Base-by-base conservation (phyloP, 2,113 vertebrate genomes). In the Boulengeromyrus knoepffleri region DNA sequence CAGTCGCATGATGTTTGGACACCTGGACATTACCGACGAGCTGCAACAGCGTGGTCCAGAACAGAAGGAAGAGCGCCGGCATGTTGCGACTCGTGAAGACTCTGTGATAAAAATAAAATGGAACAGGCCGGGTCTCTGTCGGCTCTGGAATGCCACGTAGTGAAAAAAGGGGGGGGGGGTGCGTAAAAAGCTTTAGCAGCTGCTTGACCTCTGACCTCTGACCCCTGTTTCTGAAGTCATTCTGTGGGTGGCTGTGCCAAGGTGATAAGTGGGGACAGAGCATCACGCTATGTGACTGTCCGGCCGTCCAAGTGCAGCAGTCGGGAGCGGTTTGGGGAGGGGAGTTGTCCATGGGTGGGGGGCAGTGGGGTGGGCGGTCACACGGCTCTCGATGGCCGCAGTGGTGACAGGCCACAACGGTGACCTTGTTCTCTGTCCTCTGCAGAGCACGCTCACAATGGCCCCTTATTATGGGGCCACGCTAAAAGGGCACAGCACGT, bases 111-210 rank as follows among this genome's bases (percentile, higher is more conserved):
- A 77, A 89, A 89, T 89, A 52, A 13, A 88, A 58, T 2, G n/a
- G 85, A 56, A 13, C 21, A 87, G 83, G 45, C 47, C 13, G 9
- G 21, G 85, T 45, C 39, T 93, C 91, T 89, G 90, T 91, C n/a
- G 91, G 93, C 89, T 92, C 90, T 93, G 92, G 94, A 95, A 96
- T 96, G 91, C 56, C 27, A 90, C 87, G 52, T 92, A 80, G 42
- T 87, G 90, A 93, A 93, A 94, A 93, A 85, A 1, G 5, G 4
- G 66, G 27, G 85, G 12, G 36, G 74, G 74, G 58, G 66, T 77
- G 89, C 93, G 92, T 93, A 92, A 95, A 95, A 93, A 94, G 94
- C 91, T 94, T 94, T 93, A 91, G 94, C 95, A 96, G 94, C 95
- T 96, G 95, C 93, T 92, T 93, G 92, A 94, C 93, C 95, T 92